These are phyloP conservation scores for Camponotus vicinus DNA, from an alignment of 1,140 invertebrate species.

Conservation along the genomic window DNA sequence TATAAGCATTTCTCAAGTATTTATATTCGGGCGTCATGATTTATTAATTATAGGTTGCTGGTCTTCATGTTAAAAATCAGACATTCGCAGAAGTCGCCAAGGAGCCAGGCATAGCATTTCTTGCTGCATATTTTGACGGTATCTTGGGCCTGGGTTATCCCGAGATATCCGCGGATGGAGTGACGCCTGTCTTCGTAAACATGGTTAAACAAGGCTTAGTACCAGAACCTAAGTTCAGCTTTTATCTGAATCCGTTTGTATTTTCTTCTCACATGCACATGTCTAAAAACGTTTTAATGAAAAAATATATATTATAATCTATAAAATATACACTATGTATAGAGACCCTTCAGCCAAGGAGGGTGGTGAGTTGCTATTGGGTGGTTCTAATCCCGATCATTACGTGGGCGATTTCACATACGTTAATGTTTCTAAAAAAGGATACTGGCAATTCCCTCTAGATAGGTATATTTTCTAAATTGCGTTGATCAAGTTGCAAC, in stretches of 20 bases:
- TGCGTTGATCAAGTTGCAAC: neutral
- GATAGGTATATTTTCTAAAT: slow-evolving; percentile 87
- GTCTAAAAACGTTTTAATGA: neutral
- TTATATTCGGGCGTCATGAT: neutral
- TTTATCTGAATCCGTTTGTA: slow-evolving; percentile 95
- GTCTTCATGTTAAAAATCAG: no score
- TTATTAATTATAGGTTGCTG: no score
- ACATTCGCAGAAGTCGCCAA: no score
- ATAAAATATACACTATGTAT: slow-evolving; percentile 68
- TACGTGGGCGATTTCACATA: slow-evolving; percentile 97
- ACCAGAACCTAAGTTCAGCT: slow-evolving; percentile 94
- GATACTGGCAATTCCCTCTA: slow-evolving; percentile 99
- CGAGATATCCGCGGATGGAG: slow-evolving; percentile 95
- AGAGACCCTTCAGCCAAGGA: slow-evolving; percentile 92
- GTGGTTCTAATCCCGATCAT: slow-evolving; percentile 94
- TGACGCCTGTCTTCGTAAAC: slow-evolving; percentile 96
- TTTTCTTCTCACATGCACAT: neutral
- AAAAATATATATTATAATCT: neutral
- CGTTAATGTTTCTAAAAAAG: slow-evolving; percentile 93
- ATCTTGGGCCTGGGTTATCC: slow-evolving; percentile 97
- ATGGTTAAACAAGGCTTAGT: slow-evolving; percentile 96
- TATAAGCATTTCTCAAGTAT: slow-evolving; percentile 3
- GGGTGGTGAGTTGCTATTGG: slow-evolving; percentile 97
- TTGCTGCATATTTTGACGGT: slow-evolving; percentile 98
- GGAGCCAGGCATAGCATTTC: slow-evolving; percentile 87